Conservation (phyloP, 2,888 invertebrate genomes). For the Bhutanitis thaidina region DNA sequence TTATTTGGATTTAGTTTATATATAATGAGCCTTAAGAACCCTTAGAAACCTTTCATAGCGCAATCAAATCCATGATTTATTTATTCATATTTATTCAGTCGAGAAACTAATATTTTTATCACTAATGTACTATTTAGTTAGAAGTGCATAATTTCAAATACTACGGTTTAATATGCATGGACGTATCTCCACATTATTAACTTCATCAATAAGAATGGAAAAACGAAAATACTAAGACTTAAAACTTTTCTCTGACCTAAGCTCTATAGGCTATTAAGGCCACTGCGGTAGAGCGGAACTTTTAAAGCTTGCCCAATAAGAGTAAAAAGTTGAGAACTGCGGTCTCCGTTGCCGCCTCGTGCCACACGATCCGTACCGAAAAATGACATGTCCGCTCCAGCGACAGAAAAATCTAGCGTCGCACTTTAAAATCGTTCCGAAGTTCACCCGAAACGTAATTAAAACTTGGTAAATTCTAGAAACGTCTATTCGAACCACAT, state of each 20-base stretch:
- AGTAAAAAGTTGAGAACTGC: conserved; percentile 28
- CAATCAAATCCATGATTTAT: too few species aligned
- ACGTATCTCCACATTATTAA: conserved; percentile 5
- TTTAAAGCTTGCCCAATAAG: conserved; percentile 28
- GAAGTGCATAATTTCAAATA: too few species aligned
- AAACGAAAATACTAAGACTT: background rate
- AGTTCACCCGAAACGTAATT: conserved; percentile 7
- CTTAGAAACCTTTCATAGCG: too few species aligned
- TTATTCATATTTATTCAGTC: too few species aligned
- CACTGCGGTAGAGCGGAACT: conserved; percentile 31
- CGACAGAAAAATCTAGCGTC: conserved; percentile 3
- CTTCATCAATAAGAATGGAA: background rate
- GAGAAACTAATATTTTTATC: too few species aligned
- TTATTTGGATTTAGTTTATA: too few species aligned
- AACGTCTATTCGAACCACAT: background rate
- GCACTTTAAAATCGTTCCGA: conserved; percentile 12
- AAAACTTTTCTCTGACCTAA: background rate
- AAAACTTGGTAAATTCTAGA: background rate
- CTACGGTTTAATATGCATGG: too few species aligned
- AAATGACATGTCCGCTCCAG: conserved; percentile 32
- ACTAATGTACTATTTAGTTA: too few species aligned
- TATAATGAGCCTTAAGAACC: too few species aligned
- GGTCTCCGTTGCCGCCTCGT: conserved; percentile 24
- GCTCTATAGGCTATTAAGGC: conserved; percentile 19
- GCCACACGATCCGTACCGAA: conserved; percentile 26